Base-by-base conservation (phyloP, 2,888 invertebrate genomes). In the Caenorhabditis zanzibari region DNA sequence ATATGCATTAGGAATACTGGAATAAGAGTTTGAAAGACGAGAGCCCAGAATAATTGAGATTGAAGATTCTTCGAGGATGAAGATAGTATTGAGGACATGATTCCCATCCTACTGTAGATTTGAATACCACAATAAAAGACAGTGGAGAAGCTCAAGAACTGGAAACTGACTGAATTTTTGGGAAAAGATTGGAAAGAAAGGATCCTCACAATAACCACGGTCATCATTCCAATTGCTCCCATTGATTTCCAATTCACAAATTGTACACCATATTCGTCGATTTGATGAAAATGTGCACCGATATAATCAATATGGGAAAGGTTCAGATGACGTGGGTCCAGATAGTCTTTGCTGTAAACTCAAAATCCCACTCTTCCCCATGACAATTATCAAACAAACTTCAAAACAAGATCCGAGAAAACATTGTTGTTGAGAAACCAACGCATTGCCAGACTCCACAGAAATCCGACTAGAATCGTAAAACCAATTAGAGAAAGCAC, bases 1-100 rank as follows among this genome's bases (percentile, higher is more conserved):
- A 81, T 54, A 52, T 81, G 74, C 74, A 81, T 74, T 2, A 81
- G 74, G 12, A 64, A 9, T 6, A 81, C 38, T 64, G 81, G 81
- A n/a, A 81, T 81, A 2, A 74, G 9, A 0, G 81, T 74, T 38
- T 81, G 73, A 38, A 68, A 44, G 2, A 81, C 74, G 6, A 81
- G 63, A 6, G 74, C 81, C 54, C 69, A 69, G 56, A 81, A 81
- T 0, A 81, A 35, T 74, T 81, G 69, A 24, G 69, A 56, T 58
- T 81, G 81, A 5, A 81, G 66, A 19, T 26, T 61, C 16, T 58
- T 32, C 35, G 24, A 12, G 14, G 16, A 32, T 12, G 24, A 32
- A 0, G 63, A 64, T 61, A 41, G 61, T 12, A 61, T 41, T 22
- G 61, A 61, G 7, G 61, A 41, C 61, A 61, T 61, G 22, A 24